Evolutionary conservation across 2,888 invertebrate genomes (phyloP), one percentile per base, ranked within the genome.

Genomic region (Trichacis sp.): DNA sequence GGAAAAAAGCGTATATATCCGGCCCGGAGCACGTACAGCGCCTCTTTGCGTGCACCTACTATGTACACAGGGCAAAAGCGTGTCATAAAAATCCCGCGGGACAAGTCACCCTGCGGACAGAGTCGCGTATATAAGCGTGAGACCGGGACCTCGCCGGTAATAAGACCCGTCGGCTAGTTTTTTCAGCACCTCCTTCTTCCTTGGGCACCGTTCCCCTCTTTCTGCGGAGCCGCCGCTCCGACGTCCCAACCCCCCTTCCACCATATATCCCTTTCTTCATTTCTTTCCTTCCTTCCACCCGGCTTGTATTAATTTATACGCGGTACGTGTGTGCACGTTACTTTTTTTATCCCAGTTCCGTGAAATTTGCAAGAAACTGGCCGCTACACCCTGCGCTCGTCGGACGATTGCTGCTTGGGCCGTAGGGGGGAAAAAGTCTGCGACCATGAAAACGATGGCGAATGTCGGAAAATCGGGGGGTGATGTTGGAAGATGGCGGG

Each of bases 301-400:
- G 66, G 64, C 74, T 75, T 77, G 83, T 83, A 83, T 83, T 84
- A 84, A 84, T 84, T 84, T 84, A 84, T 84, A 84, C 83, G 83
- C 79, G 78, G 75, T 82, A 83, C 83, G 83, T 83, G 83, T 81
- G 83, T 80, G 83, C 83, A 83, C 79, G 83, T 80, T 71, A 71
- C 75, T 77, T 84, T 84, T 33, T 80, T 84, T 81, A 80, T 75
- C 74, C 70, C 77, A 77, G 77, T 84, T 84, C 83, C 79, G 79
- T 83, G 83, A 84, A 84, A 84, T 84, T 84, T 84, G 83, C 83
- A 84, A 84, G 83, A 84, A 82, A 84, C 83, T 83, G 83, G 83
- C 83, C 81, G 79, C 78, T 78, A 75, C 76, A 51, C 56, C 36
- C 60, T 55, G 60, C 50, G 46, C 46, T 54, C 43, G 12, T 49